A percentile compares a stretch with the other conserved stretches of the same genome.
Evolutionary conservation across 2,888 invertebrate genomes (phyloP).

Genomic region (Prenolepis imparis): DNA sequence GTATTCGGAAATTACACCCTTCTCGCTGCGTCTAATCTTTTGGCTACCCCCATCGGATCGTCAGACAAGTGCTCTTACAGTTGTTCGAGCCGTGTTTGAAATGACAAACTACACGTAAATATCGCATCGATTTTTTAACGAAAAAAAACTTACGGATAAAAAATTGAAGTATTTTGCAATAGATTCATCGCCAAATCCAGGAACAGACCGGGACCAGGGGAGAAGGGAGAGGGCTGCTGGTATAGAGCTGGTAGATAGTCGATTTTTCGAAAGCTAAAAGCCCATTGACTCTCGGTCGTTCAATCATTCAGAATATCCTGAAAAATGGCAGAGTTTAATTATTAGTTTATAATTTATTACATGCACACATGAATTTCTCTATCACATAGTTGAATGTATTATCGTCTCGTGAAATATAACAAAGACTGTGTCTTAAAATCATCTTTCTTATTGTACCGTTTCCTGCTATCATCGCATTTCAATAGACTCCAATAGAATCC

Average conservation of each 20-base stretch:
- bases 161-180: neutral
- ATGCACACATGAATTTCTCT: neutral
- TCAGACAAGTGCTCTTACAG: neutral
- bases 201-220: no score
- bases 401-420: neutral
- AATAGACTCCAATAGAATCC: neutral
- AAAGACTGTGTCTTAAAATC: neutral
- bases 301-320: neutral
- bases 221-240: no score
- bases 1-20: conserved; percentile 1
- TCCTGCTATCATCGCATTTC: neutral
- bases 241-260: neutral
- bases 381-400: neutral
- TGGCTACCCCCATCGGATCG: neutral
- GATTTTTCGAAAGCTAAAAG: neutral
- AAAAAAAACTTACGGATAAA: neutral
- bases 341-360: neutral
- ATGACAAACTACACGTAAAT: neutral
- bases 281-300: neutral
- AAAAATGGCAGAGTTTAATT: neutral
- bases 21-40: neutral
- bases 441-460: neutral
- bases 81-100: neutral
- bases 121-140: neutral
- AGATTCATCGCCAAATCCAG: neutral